These are phyloP conservation scores for Rhabdornis inornatus DNA, from an alignment of 2,113 vertebrate species.

Conservation along the genomic window DNA sequence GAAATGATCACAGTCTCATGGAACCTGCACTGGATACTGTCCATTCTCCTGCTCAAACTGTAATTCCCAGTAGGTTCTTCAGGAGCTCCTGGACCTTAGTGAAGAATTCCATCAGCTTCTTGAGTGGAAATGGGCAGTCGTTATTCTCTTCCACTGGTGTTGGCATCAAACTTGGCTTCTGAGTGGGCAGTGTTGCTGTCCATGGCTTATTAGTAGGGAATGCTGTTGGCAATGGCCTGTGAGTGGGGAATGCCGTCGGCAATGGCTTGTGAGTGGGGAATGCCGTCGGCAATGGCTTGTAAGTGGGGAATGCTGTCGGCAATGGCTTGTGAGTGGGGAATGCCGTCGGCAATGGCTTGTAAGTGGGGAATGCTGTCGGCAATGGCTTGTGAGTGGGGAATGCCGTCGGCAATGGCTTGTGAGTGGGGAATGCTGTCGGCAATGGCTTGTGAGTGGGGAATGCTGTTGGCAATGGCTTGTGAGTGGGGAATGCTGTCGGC, in stretches of 20 bases:
- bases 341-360: neutral
- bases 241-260: rapidly evolving
- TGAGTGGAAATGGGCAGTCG: neutral
- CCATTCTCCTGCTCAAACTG: neutral
- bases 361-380: too few relatives aligned
- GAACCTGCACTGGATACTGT: neutral
- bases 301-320: too few relatives aligned
- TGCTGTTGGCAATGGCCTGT: too few relatives aligned
- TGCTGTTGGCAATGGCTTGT: too few relatives aligned
- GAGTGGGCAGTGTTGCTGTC: neutral
- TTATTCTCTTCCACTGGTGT: rapidly evolving
- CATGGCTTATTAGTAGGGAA: neutral
- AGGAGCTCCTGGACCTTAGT: neutral
- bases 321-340: neutral
- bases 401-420: neutral
- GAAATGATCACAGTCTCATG: rapidly evolving
- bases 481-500: too few relatives aligned
- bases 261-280: neutral
- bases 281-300: too few relatives aligned
- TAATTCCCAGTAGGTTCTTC: neutral
- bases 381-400: rapidly evolving
- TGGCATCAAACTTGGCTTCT: neutral
- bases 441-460: too few relatives aligned
- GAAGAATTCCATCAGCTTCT: neutral
- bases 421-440: too few relatives aligned